Evolutionary conservation across 2,888 invertebrate genomes (phyloP).

Genomic region (Pinctada fucata): DNA sequence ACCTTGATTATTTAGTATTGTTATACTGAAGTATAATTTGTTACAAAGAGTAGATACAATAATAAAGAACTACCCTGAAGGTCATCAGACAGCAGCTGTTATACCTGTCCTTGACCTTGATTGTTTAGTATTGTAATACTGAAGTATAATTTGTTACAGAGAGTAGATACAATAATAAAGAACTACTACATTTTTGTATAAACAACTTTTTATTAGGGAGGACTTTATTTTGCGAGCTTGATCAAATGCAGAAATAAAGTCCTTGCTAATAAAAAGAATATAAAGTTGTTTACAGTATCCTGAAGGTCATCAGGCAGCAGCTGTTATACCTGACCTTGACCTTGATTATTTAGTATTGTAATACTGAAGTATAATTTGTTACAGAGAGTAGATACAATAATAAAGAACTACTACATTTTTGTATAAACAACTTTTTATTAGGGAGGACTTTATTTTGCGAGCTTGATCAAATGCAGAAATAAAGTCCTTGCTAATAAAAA

Average conservation of each 20-base stretch:
- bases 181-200: too few species aligned
- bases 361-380: conserved; percentile 9
- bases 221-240: too few species aligned
- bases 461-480: too few species aligned
- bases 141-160: conserved; percentile 81
- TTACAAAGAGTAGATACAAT: conserved; percentile 89
- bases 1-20: conserved; percentile 81
- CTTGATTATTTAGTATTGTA: conserved; percentile 79
- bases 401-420: too few species aligned
- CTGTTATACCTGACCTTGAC: conserved; percentile 96
- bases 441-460: too few species aligned
- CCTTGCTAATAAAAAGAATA: too few species aligned
- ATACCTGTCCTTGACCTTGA: conserved; percentile 96
- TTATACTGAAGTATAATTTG: background rate
- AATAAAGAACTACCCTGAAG: conserved; percentile 94
- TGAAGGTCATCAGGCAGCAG: conserved; percentile 95
- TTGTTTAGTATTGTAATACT: too few species aligned
- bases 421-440: too few species aligned
- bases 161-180: conserved; percentile 92
- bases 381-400: conserved; percentile 90
- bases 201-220: too few species aligned
- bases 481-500: too few species aligned
- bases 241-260: too few species aligned
- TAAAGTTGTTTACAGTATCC: too few species aligned
- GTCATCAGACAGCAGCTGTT: conserved; percentile 96